Percentiles rank a stretch among this genome's conserved stretches.
phyloP scores from a whole-genome alignment of 2,113 vertebrate genomes.

The Podarcis muralis region DNA sequence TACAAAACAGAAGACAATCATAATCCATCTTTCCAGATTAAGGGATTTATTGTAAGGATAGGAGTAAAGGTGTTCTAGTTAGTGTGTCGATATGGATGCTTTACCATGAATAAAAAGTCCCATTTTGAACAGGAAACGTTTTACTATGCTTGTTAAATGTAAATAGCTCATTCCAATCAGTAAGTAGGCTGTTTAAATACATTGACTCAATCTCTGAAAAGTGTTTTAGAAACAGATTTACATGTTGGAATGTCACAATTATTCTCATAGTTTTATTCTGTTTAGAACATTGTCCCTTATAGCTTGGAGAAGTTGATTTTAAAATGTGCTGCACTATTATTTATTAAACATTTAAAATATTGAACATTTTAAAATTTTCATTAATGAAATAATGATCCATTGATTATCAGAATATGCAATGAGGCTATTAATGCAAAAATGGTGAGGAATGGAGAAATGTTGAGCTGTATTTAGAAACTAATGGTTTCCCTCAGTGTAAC shows the following conservation, averaged over 20 bases:
- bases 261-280: conserved; percentile 44
- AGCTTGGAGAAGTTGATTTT: rapidly evolving
- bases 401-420: background rate
- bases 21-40: conserved; percentile 55
- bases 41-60: conserved; percentile 45
- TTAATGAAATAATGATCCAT: background rate
- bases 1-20: conserved; percentile 48
- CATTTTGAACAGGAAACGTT: conserved; percentile 25
- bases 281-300: background rate
- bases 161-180: conserved; percentile 23
- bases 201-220: conserved; percentile 4
- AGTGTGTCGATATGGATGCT: conserved; percentile 10
- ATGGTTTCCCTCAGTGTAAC: background rate
- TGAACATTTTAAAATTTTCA: background rate
- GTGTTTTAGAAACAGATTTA: conserved; percentile 24
- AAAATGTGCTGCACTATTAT: background rate
- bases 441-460: background rate
- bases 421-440: background rate
- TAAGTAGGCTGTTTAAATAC: conserved; percentile 28
- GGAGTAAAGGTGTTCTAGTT: conserved; percentile 35
- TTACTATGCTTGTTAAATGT: conserved; percentile 39
- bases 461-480: background rate
- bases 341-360: background rate
- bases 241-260: conserved; percentile 45
- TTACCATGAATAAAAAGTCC: conserved; percentile 21